phyloP scores from a whole-genome alignment of 2,797 vertebrate genomes.

The Phyllotis vaccarum region DNA sequence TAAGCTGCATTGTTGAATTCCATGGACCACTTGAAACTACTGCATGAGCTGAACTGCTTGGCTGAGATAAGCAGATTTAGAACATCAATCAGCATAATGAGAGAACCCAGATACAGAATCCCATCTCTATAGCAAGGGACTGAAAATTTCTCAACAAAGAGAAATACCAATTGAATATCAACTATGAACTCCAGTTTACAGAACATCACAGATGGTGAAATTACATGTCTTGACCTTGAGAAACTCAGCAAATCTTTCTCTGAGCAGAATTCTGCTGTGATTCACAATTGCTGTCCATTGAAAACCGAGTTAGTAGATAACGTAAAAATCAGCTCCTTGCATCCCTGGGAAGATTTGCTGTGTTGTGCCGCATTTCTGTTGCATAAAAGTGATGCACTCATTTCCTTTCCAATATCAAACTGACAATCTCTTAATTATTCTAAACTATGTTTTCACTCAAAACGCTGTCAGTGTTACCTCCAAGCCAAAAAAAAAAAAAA shows the following conservation, averaged over 20 bases:
- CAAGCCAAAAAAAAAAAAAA: conserved; percentile 27
- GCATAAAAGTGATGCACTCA: conserved; percentile 15
- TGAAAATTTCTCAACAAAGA: conserved; percentile 6
- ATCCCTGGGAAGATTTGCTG: conserved; percentile 12
- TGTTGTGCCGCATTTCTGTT: conserved; percentile 5
- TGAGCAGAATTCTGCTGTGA: not conserved
- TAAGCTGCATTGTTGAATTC: not conserved
- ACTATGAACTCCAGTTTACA: not conserved
- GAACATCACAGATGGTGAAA: not conserved
- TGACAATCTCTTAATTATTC: conserved; percentile 8
- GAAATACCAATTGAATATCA: not conserved
- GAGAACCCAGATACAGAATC: not conserved
- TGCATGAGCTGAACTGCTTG: not conserved
- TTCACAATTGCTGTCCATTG: not conserved
- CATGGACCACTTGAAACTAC: not conserved
- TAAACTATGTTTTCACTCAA: not conserved
- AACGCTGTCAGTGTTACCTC: conserved; percentile 26
- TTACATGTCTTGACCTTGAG: not conserved
- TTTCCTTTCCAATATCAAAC: not conserved
- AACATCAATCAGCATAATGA: not conserved
- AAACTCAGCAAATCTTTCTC: not conserved
- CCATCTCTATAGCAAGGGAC: not conserved
- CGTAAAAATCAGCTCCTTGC: not conserved
- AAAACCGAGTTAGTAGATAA: not conserved
- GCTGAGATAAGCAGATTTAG: no score